Evolutionary conservation across 2,797 vertebrate genomes (phyloP).

Genomic region (Hippoglossus hippoglossus): DNA sequence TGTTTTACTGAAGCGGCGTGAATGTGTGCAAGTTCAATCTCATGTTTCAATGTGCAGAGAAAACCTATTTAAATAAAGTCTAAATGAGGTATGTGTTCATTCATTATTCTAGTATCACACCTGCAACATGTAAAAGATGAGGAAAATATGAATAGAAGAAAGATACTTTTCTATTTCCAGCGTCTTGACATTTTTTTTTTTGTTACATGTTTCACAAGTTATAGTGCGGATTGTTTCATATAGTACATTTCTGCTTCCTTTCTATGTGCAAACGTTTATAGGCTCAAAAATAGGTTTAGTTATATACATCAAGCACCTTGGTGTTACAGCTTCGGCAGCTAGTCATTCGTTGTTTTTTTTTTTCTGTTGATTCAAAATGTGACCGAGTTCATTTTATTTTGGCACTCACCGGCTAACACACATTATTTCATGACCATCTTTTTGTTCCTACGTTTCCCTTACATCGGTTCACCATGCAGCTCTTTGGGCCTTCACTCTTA

Average conservation of each 20-base stretch:
- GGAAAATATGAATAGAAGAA: conserved; percentile 28
- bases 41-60: conserved; percentile 27
- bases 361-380: conserved; percentile 48
- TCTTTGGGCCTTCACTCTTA: conserved; percentile 22
- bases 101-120: conserved; percentile 34
- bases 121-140: conserved; percentile 32
- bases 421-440: conserved; percentile 6
- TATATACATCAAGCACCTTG: conserved; percentile 78
- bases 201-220: conserved; percentile 27
- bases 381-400: conserved; percentile 60
- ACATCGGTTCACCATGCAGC: conserved; percentile 37
- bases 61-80: conserved; percentile 22
- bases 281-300: conserved; percentile 72
- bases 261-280: conserved; percentile 67
- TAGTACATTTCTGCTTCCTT: conserved; percentile 60
- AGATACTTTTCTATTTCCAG: conserved; percentile 43
- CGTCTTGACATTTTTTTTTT: conserved; percentile 17
- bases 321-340: conserved; percentile 63
- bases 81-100: conserved; percentile 59
- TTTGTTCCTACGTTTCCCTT: conserved; percentile 10
- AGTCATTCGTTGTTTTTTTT: conserved; percentile 24
- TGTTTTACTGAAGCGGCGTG: conserved; percentile 17
- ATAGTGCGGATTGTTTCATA: conserved; percentile 57
- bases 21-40: conserved; percentile 11
- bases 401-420: conserved; percentile 64